Conservation (phyloP, 2,888 invertebrate species). For the Melinaea marsaeus region DNA sequence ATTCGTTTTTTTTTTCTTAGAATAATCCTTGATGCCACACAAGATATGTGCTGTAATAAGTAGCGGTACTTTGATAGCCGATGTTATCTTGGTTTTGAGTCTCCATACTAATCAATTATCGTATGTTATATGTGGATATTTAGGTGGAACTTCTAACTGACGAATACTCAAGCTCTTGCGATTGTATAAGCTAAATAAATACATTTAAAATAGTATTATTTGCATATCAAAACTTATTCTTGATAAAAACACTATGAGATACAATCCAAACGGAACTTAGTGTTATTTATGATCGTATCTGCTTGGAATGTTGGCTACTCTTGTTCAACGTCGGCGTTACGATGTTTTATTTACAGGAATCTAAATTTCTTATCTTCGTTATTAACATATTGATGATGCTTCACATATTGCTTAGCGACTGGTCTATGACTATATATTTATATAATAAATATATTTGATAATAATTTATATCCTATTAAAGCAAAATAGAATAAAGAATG, state of each 20-base stretch:
- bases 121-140: constrained; percentile 11
- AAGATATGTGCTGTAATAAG: constrained; percentile 22
- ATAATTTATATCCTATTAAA: no score
- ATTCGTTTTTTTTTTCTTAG: constrained; percentile 33
- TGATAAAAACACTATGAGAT: constrained; percentile 52
- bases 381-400: constrained; percentile 75
- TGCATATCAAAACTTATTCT: constrained; percentile 48
- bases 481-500: no score
- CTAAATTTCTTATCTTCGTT: constrained; percentile 68
- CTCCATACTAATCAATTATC: constrained; percentile 15
- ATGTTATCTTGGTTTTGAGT: constrained; percentile 24
- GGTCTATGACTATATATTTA: constrained; percentile 32
- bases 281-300: constrained; percentile 64
- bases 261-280: constrained; percentile 43
- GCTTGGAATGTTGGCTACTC: constrained; percentile 60
- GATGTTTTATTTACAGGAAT: constrained; percentile 63
- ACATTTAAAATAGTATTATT: constrained; percentile 39
- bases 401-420: constrained; percentile 66
- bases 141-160: constrained; percentile 14
- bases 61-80: constrained; percentile 24
- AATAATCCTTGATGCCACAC: constrained; percentile 32
- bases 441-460: neutral
- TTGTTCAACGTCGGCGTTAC: constrained; percentile 59
- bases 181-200: constrained; percentile 33
- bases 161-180: constrained; percentile 24